These are phyloP conservation scores for Drosophila neocordata DNA, from an alignment of 1,140 invertebrate species.

Conservation along the genomic window DNA sequence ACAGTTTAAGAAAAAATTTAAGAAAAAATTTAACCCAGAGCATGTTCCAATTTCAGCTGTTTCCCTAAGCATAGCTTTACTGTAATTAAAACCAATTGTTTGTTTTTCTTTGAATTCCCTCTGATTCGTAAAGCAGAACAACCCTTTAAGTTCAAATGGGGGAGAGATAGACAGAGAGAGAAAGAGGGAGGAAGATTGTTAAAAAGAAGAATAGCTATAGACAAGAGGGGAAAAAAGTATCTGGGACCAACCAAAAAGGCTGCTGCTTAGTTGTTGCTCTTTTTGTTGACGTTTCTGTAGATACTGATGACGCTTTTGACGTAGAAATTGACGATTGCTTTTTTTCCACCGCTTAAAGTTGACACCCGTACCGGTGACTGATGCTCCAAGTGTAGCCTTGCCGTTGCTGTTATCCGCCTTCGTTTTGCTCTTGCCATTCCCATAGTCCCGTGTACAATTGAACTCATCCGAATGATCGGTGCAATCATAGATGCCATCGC, in stretches of 20 bases:
- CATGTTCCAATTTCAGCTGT: too few species aligned
- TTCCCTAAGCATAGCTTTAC: too few species aligned
- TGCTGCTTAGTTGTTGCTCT: neutral
- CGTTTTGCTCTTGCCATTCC: slow-evolving; percentile 58
- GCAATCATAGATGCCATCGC: slow-evolving; percentile 89
- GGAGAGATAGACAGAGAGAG: neutral
- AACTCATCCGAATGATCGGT: slow-evolving; percentile 88
- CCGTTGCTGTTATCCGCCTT: slow-evolving; percentile 30
- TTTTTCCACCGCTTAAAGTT: slow-evolving; percentile 23
- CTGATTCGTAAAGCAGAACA: neutral
- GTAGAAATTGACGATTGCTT: neutral
- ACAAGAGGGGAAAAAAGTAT: neutral
- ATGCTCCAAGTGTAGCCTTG: slow-evolving; percentile 28
- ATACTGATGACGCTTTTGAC: neutral
- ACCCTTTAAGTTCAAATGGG: neutral
- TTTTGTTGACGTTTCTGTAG: neutral
- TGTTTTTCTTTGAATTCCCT: too few species aligned
- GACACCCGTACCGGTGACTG: slow-evolving; percentile 51
- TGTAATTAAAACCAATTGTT: too few species aligned
- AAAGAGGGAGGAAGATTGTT: neutral
- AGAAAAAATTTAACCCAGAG: too few species aligned
- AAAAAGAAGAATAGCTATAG: neutral
- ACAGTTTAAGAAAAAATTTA: too few species aligned
- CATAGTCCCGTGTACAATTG: slow-evolving; percentile 84
- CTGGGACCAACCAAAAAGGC: neutral